Percentiles rank a stretch among this genome's conserved stretches.
These are phyloP conservation scores for Parazoanthus swiftii DNA, from an alignment of 92 coral and sea anemone genomes.

Conservation along the genomic window DNA sequence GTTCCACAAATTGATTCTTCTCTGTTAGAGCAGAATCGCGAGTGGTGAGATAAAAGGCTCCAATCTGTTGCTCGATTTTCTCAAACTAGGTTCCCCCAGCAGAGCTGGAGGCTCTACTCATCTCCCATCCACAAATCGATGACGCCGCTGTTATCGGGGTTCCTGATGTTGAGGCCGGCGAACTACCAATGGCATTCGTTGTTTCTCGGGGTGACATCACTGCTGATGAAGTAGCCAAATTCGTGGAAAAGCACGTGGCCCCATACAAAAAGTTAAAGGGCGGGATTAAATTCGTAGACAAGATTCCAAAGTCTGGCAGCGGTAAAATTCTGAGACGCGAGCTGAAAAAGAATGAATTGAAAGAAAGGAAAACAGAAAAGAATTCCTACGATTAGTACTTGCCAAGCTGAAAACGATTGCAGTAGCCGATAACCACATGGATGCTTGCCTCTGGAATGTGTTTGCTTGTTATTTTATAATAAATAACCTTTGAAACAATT, in stretches of 20 bases:
- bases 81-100: slow-evolving; percentile 84
- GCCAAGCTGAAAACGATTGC: too few species aligned
- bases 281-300: slow-evolving; percentile 75
- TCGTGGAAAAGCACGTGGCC: slow-evolving; percentile 62
- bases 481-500: too few species aligned
- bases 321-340: slow-evolving; percentile 84
- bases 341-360: slow-evolving; percentile 39
- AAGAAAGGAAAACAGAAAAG: slow-evolving; percentile 4
- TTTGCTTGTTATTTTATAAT: too few species aligned
- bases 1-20: too few species aligned
- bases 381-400: too few species aligned
- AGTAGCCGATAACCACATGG: too few species aligned
- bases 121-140: slow-evolving; percentile 74
- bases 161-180: slow-evolving; percentile 77
- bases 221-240: slow-evolving; percentile 57
- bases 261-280: slow-evolving; percentile 84
- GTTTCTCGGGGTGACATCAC: slow-evolving; percentile 65
- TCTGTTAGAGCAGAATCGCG: not conserved
- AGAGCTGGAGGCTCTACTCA: slow-evolving; percentile 82
- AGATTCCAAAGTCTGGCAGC: slow-evolving; percentile 77
- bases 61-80: not conserved
- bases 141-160: slow-evolving; percentile 86
- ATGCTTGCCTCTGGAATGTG: too few species aligned
- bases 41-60: not conserved
- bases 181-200: slow-evolving; percentile 85